Evolutionary conservation across 2,888 invertebrate genomes (phyloP).

Genomic region (Ornithoptera alexandrae): DNA sequence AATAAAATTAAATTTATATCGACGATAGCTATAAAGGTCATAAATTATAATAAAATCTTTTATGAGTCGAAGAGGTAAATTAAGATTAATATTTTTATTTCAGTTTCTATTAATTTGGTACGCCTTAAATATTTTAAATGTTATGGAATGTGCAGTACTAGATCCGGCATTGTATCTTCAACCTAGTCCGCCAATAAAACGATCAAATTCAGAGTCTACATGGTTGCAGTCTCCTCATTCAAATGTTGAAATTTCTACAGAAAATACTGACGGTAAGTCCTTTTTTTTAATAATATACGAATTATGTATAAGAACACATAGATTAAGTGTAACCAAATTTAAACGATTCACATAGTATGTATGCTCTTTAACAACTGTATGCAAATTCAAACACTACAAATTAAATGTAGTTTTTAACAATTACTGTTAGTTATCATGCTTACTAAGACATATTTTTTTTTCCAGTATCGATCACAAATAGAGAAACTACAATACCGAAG

Average conservation of each 20-base stretch:
- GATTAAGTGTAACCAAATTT: not conserved
- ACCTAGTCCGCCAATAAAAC: conserved; percentile 60
- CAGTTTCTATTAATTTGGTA: conserved; percentile 33
- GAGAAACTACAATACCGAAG: conserved; percentile 44
- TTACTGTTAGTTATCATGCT: not conserved
- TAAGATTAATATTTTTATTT: conserved; percentile 14
- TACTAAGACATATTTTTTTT: not conserved
- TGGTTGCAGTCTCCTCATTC: conserved; percentile 43
- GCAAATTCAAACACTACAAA: no score
- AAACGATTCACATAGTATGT: no score
- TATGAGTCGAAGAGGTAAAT: not conserved
- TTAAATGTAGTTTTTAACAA: not conserved
- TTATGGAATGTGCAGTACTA: conserved; percentile 47
- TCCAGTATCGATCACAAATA: conserved; percentile 31
- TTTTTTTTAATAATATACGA: not conserved
- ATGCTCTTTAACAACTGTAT: no score
- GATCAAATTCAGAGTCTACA: conserved; percentile 38
- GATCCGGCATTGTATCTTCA: conserved; percentile 65
- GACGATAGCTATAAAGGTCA: not conserved
- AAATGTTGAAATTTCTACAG: not conserved
- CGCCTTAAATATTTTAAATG: conserved; percentile 31
- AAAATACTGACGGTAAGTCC: conserved; percentile 3
- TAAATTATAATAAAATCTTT: not conserved
- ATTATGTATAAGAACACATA: not conserved
- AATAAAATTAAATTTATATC: not conserved